These are phyloP conservation scores for Eueremaeus valkanovi DNA, from an alignment of 2,888 invertebrate genomes.

Conservation along the genomic window DNA sequence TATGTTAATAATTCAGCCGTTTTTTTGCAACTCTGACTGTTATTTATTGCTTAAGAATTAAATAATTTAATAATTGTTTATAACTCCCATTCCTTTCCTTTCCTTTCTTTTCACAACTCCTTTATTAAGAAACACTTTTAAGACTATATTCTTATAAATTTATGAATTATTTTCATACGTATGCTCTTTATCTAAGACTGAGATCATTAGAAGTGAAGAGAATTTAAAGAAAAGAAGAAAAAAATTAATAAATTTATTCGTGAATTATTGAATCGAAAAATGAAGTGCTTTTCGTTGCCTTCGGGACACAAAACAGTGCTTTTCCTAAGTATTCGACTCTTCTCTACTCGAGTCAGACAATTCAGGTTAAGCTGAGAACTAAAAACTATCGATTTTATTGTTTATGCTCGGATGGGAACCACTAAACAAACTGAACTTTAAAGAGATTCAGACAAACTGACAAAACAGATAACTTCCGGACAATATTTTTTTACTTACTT, in stretches of 20 bases:
- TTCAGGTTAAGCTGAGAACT: background rate
- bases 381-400: background rate
- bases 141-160: too few species aligned
- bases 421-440: background rate
- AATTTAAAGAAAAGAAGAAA: too few species aligned
- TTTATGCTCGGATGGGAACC: slow-evolving; percentile 20
- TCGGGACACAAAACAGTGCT: background rate
- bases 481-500: slow-evolving; percentile 21
- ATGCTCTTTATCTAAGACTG: too few species aligned
- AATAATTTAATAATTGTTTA: background rate
- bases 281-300: slow-evolving; percentile 1
- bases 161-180: too few species aligned
- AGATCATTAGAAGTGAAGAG: too few species aligned
- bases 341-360: background rate
- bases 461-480: slow-evolving; percentile 34
- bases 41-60: too few species aligned
- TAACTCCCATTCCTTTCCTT: background rate
- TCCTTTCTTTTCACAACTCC: too few species aligned
- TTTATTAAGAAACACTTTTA: too few species aligned
- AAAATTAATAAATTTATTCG: background rate
- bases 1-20: too few species aligned
- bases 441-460: background rate
- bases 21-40: too few species aligned
- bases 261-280: background rate
- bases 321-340: background rate